Percentiles rank a stretch among this genome's conserved stretches.
These are phyloP conservation scores for Drosophila fuyamai DNA, from an alignment of 1,140 invertebrate genomes.

Conservation along the genomic window DNA sequence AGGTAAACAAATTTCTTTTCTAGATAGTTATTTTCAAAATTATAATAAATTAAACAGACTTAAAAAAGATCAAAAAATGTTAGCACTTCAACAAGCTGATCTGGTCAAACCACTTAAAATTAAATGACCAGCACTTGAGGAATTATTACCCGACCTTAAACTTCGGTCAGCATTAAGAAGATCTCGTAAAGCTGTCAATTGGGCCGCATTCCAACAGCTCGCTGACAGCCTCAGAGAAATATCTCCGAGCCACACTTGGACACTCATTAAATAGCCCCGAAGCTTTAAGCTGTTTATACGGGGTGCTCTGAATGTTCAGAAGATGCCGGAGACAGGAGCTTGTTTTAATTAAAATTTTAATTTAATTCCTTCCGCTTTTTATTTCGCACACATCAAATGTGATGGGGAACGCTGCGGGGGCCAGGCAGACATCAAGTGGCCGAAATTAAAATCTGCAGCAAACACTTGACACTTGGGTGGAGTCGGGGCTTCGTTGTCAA, in stretches of 20 bases:
- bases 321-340: constrained; percentile 51
- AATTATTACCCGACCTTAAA: constrained; percentile 1
- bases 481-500: constrained; percentile 28
- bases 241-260: constrained; percentile 3
- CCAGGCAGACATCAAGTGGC: constrained; percentile 59
- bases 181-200: constrained; percentile 36
- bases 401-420: constrained; percentile 4
- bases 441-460: constrained; percentile 72
- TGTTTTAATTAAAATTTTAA: constrained; percentile 82
- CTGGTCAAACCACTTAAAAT: background rate
- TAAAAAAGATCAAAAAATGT: background rate
- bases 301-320: constrained; percentile 28
- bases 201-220: constrained; percentile 8
- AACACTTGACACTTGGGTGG: constrained; percentile 39
- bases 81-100: background rate
- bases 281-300: constrained; percentile 35
- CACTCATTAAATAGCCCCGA: constrained; percentile 58
- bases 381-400: constrained; percentile 18
- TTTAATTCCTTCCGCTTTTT: constrained; percentile 54
- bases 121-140: background rate
- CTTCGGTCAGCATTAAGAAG: constrained; percentile 4
- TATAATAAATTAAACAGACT: background rate
- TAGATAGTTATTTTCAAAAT: background rate
- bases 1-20: no score
- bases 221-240: constrained; percentile 15